Conservation (phyloP, 2,113 vertebrate species). For the Percina caprodes region DNA sequence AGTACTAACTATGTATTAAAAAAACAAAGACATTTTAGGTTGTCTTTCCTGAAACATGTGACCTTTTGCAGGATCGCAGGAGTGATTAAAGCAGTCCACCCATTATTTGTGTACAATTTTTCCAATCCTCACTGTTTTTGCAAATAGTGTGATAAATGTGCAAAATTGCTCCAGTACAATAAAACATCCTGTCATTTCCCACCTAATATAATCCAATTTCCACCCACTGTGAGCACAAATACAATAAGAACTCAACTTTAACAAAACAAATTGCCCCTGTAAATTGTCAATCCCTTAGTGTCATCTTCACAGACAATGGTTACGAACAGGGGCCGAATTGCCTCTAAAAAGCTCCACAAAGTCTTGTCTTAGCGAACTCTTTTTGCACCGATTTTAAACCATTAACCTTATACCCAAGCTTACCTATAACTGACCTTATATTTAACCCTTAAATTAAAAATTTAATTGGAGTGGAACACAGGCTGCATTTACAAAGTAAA, state of each 20-base stretch:
- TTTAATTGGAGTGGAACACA: background rate
- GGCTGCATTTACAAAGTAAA: background rate
- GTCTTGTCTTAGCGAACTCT: background rate
- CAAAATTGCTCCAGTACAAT: background rate
- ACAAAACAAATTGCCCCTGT: background rate
- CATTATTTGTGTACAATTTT: background rate
- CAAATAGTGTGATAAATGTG: too few species aligned
- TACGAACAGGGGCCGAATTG: background rate
- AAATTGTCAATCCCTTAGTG: background rate
- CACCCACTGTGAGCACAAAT: background rate
- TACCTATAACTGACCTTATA: background rate
- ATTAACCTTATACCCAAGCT: background rate
- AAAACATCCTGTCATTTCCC: background rate
- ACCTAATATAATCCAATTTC: background rate
- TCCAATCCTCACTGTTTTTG: background rate
- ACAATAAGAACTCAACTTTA: background rate
- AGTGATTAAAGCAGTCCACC: background rate
- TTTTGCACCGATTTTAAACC: background rate
- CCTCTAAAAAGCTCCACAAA: background rate
- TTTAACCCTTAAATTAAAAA: background rate
- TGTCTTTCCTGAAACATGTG: background rate
- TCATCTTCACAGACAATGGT: background rate
- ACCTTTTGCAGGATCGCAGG: constrained; percentile 2
- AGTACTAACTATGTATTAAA: background rate
- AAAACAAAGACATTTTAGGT: constrained; percentile 1